Evolutionary conservation across 2,888 invertebrate genomes (phyloP).

Genomic region (Xestia ashworthii): DNA sequence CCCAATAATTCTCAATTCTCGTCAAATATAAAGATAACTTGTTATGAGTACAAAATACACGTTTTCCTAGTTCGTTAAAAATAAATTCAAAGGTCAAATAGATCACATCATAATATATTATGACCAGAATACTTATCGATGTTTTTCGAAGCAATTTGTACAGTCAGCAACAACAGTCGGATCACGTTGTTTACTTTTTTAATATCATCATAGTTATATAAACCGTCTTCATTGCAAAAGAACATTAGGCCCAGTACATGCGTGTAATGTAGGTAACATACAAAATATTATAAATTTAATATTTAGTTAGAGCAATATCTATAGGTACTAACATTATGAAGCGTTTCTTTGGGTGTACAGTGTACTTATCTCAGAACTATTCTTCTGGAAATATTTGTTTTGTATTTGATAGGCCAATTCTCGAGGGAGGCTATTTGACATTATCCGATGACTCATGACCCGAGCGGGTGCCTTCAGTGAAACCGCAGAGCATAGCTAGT

Average conservation of each 20-base stretch:
- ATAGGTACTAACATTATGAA: not conserved
- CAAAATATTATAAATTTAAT: not conserved
- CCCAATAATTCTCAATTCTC: slow-evolving; percentile 8
- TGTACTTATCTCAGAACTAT: not conserved
- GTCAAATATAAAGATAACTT: slow-evolving; percentile 7
- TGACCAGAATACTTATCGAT: not conserved
- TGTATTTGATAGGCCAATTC: not conserved
- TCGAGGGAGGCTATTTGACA: not conserved
- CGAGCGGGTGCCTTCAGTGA: no score
- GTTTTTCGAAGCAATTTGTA: slow-evolving; percentile 1
- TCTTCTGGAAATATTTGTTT: not conserved
- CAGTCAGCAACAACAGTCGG: not conserved
- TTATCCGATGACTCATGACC: not conserved
- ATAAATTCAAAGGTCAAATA: slow-evolving; percentile 51
- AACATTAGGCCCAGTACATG: no score
- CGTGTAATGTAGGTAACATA: not conserved
- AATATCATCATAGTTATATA: not conserved
- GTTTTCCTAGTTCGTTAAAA: slow-evolving; percentile 4
- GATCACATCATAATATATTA: no score
- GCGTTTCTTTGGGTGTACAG: no score
- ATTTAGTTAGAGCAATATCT: not conserved
- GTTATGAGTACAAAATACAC: not conserved
- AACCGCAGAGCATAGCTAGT: not conserved
- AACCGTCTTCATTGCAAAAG: not conserved
- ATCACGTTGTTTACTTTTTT: not conserved